Percentiles rank a stretch among this genome's conserved stretches.
These are phyloP conservation scores for Avahi laniger DNA, from an alignment of 2,797 vertebrate genomes.

Conservation along the genomic window DNA sequence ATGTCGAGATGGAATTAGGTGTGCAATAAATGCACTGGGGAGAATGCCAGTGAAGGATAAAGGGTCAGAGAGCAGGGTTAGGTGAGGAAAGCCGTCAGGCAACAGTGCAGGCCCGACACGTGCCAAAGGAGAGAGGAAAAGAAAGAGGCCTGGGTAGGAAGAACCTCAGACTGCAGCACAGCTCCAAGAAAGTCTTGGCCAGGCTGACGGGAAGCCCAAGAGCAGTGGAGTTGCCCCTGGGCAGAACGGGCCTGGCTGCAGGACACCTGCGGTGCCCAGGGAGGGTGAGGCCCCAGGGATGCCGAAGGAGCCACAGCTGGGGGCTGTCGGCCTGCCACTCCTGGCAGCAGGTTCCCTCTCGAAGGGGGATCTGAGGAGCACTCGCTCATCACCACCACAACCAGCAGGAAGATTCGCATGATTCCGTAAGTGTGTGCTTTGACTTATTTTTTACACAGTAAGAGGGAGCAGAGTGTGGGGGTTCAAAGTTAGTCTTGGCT, in stretches of 20 bases:
- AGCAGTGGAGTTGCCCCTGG: not conserved
- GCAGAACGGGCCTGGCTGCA: not conserved
- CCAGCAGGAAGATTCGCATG: not conserved
- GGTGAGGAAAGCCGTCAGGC: not conserved
- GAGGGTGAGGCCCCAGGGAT: not conserved
- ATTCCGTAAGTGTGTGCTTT: not conserved
- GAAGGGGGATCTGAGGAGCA: not conserved
- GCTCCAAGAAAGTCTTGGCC: not conserved
- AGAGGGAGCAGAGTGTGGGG: not conserved
- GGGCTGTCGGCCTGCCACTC: too few species aligned
- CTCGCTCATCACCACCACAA: not conserved
- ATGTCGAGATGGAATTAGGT: not conserved
- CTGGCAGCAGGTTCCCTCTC: not conserved
- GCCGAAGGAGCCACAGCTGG: not conserved
- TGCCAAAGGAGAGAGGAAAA: not conserved
- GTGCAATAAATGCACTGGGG: not conserved
- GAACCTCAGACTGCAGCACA: not conserved
- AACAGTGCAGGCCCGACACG: not conserved
- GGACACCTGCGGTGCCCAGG: not conserved
- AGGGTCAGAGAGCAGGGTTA: too few species aligned
- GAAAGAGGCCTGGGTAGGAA: not conserved
- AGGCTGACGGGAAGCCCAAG: not conserved
- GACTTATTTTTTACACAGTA: not conserved
- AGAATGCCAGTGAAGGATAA: not conserved
- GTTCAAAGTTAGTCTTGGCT: not conserved